Conservation (phyloP, 2,888 invertebrate species). For the Diploptera punctata region DNA sequence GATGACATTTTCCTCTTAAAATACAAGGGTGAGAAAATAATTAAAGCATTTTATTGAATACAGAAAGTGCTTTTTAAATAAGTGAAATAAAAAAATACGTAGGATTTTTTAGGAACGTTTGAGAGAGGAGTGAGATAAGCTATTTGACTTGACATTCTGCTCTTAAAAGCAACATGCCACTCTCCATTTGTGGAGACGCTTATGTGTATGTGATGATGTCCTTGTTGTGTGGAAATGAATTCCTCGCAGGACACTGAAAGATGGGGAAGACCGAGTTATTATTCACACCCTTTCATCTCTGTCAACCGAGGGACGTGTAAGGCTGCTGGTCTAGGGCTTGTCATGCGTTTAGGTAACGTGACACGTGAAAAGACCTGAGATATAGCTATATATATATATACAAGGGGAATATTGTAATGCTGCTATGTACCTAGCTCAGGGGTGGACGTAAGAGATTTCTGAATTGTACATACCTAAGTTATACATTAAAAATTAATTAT, state of each 20-base stretch:
- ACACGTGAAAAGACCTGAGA: constrained; percentile 28
- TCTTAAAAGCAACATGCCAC: constrained; percentile 22
- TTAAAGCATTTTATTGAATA: constrained; percentile 3
- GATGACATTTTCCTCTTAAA: too few species aligned
- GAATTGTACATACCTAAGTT: neutral
- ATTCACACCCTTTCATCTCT: constrained; percentile 35
- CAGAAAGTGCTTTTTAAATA: constrained; percentile 9
- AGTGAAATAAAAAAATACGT: constrained; percentile 6
- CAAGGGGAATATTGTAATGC: constrained; percentile 9
- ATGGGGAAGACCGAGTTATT: constrained; percentile 32
- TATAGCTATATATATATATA: constrained; percentile 9
- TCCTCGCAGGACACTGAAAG: constrained; percentile 37
- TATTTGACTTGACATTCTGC: constrained; percentile 13
- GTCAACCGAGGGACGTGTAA: constrained; percentile 24
- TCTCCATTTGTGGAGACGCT: constrained; percentile 12
- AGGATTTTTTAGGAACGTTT: too few species aligned
- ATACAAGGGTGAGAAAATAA: too few species aligned
- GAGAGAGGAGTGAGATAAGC: neutral
- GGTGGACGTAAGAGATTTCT: neutral
- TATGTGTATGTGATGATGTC: constrained; percentile 3
- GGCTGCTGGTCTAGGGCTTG: neutral
- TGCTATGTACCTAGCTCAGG: neutral
- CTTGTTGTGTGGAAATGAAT: constrained; percentile 29
- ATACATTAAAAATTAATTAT: neutral
- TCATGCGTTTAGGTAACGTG: constrained; percentile 28